phyloP scores from a whole-genome alignment of 2,797 vertebrate genomes.

The Paguma larvata region DNA sequence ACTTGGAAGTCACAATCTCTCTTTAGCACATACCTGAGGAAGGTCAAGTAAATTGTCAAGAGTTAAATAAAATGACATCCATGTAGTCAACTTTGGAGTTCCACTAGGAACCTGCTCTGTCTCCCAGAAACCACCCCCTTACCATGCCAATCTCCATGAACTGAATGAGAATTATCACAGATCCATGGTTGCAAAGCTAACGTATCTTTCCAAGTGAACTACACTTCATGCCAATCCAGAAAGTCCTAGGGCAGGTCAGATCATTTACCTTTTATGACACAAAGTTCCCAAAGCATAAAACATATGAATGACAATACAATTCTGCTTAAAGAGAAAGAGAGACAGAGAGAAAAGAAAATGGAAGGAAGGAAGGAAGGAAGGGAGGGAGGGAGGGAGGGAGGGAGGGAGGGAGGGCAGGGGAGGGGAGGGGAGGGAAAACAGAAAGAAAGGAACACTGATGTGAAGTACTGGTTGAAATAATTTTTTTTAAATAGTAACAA shows the following conservation, averaged over 20 bases:
- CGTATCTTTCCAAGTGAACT: slow-evolving; percentile 6
- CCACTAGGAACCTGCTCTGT: background rate
- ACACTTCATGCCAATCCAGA: slow-evolving; percentile 7
- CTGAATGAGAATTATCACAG: slow-evolving; percentile 24
- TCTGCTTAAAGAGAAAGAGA: background rate
- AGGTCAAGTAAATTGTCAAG: background rate
- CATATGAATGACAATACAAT: background rate
- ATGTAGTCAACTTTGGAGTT: background rate
- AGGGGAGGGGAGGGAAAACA: background rate
- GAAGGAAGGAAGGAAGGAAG: background rate
- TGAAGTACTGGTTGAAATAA: background rate
- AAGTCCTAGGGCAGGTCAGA: background rate
- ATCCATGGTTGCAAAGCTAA: background rate
- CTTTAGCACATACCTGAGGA: background rate
- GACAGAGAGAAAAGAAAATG: background rate
- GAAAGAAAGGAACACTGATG: background rate
- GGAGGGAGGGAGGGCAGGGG: background rate
- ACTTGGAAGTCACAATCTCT: background rate
- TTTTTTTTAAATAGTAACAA: background rate
- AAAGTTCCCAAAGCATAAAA: slow-evolving; percentile 35
- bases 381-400: fast-evolving
- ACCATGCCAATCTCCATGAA: background rate
- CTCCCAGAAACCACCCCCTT: background rate
- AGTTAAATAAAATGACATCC: slow-evolving; percentile 24
- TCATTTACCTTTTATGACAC: slow-evolving; percentile 7